Evolutionary conservation across 1,140 invertebrate species (phyloP).

Genomic region (Bombus waltoni): DNA sequence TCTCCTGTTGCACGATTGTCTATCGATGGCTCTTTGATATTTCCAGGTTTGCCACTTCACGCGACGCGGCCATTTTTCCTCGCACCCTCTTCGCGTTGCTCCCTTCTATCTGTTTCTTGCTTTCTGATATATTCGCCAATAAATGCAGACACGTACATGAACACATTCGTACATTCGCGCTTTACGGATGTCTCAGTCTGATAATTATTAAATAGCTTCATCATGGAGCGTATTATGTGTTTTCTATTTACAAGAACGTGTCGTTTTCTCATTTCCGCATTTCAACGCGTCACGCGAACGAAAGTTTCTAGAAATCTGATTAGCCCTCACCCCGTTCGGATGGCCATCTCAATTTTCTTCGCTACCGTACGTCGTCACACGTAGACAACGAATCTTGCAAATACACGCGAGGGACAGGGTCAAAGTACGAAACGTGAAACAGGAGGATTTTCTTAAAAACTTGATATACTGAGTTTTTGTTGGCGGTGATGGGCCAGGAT

Average conservation of each 20-base stretch:
- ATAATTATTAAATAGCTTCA: no score
- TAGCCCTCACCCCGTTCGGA: no score
- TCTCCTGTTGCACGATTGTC: slow-evolving; percentile 51
- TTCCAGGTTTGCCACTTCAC: slow-evolving; percentile 16
- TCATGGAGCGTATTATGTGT: no score
- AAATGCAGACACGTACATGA: no score
- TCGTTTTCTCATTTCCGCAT: no score
- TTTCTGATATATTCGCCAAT: not conserved
- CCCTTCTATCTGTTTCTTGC: not conserved
- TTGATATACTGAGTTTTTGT: slow-evolving; percentile 40
- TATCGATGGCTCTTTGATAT: slow-evolving; percentile 67
- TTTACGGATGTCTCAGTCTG: no score
- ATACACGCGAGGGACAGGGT: not conserved
- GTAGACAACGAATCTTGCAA: not conserved
- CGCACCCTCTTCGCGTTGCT: not conserved
- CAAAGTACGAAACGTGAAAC: not conserved
- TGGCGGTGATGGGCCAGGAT: slow-evolving; percentile 42
- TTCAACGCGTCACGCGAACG: no score
- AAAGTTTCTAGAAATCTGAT: no score
- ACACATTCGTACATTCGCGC: no score
- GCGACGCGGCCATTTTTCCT: not conserved
- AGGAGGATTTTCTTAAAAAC: slow-evolving; percentile 30
- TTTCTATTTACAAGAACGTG: no score
- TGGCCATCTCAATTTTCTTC: no score
- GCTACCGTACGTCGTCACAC: no score